Conservation (phyloP, 2,888 invertebrate species). For the Sussaba pulchella region DNA sequence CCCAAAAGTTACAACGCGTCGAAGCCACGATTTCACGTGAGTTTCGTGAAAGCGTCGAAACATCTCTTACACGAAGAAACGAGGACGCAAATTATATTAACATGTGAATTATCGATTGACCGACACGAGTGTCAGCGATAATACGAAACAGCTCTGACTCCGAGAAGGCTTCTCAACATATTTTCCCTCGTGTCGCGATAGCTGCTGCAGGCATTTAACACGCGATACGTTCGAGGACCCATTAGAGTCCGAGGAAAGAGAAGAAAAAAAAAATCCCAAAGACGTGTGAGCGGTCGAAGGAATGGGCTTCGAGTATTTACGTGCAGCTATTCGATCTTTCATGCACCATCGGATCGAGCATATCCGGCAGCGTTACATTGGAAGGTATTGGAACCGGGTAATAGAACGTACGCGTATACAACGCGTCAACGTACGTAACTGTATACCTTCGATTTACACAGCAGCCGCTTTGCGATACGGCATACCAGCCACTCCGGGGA, state of each 20-base stretch:
- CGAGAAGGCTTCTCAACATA: constrained; percentile 20
- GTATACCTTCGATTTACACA: constrained; percentile 70
- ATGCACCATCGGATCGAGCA: too few relatives aligned
- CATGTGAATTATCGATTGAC: constrained; percentile 30
- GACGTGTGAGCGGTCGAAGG: too few relatives aligned
- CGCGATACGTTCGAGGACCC: too few relatives aligned
- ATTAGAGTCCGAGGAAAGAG: too few relatives aligned
- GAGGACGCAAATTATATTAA: constrained; percentile 22
- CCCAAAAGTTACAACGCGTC: too few relatives aligned
- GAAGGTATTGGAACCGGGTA: constrained; percentile 6
- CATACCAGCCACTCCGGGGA: constrained; percentile 70
- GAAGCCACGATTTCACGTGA: too few relatives aligned
- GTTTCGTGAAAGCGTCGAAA: background rate
- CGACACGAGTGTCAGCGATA: constrained; percentile 10
- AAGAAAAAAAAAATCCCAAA: too few relatives aligned
- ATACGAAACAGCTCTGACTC: constrained; percentile 18
- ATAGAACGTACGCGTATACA: background rate
- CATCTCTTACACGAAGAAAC: constrained; percentile 2
- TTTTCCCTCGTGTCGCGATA: background rate
- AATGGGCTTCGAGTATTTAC: too few relatives aligned
- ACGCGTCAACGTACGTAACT: constrained; percentile 66
- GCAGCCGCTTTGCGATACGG: constrained; percentile 71
- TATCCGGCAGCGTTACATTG: background rate
- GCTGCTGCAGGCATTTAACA: too few relatives aligned
- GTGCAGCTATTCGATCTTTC: too few relatives aligned